phyloP scores from a whole-genome alignment of 2,113 vertebrate genomes.

The Serinus canaria region DNA sequence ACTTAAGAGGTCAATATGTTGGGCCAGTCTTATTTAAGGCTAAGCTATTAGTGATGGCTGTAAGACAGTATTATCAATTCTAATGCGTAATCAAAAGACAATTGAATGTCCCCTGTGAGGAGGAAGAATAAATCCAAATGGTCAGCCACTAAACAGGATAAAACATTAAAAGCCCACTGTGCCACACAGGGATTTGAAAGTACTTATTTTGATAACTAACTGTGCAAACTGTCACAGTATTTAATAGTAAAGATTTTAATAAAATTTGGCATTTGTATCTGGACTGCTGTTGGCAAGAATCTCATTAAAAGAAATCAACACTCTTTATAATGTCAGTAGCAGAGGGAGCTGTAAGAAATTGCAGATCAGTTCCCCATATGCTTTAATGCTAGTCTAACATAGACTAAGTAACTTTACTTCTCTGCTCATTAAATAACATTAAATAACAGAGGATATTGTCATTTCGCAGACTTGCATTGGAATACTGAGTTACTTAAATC shows the following conservation, averaged over 20 bases:
- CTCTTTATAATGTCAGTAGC: background rate
- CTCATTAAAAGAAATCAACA: background rate
- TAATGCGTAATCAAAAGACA: conserved; percentile 6
- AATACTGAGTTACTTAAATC: background rate
- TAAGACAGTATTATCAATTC: background rate
- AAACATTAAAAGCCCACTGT: background rate
- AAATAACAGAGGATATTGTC: background rate
- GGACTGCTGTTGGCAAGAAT: background rate
- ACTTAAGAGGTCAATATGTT: background rate
- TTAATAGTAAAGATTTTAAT: conserved; percentile 29
- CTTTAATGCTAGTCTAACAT: background rate
- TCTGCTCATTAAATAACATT: background rate
- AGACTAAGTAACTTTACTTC: background rate
- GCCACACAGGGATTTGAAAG: background rate
- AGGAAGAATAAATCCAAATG: background rate
- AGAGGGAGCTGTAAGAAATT: background rate
- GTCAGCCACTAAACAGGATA: background rate
- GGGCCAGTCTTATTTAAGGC: background rate
- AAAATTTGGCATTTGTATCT: conserved; percentile 10
- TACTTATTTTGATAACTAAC: background rate
- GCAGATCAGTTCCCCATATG: background rate
- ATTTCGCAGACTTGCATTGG: background rate
- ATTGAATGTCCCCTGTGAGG: background rate
- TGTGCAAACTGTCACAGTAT: background rate
- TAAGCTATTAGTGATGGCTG: background rate